Percentiles rank a stretch among this genome's conserved stretches.
phyloP scores from a whole-genome alignment of 2,797 vertebrate genomes.

The Xenopus petersii region DNA sequence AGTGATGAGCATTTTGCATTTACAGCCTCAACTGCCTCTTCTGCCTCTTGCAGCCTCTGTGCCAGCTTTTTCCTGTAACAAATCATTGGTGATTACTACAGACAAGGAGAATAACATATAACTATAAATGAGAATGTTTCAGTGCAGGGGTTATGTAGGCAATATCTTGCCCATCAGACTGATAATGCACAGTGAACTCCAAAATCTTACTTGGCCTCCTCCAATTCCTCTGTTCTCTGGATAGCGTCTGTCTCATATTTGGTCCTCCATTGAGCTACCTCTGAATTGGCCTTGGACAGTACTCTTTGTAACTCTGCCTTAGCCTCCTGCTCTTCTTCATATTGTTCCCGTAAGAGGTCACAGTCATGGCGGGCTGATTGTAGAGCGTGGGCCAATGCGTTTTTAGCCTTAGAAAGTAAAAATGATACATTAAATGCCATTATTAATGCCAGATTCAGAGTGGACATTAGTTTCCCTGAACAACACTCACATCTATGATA shows the following conservation, averaged over 20 bases:
- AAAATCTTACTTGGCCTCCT: conserved; percentile 56
- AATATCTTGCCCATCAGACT: no score
- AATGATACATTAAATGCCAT: neutral
- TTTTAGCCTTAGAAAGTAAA: conserved; percentile 69
- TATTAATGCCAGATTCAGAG: no score
- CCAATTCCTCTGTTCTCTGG: conserved; percentile 71
- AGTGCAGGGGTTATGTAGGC: no score
- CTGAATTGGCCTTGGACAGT: conserved; percentile 71
- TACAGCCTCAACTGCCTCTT: conserved; percentile 86
- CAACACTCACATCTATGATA: no score
- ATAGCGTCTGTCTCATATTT: conserved; percentile 73
- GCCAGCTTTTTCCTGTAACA: conserved; percentile 82
- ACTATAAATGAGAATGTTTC: neutral
- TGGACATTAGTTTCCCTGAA: no score
- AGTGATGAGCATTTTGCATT: conserved; percentile 90
- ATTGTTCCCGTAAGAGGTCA: conserved; percentile 69
- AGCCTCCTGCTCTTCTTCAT: conserved; percentile 70
- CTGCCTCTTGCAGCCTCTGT: conserved; percentile 86
- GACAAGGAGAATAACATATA: neutral
- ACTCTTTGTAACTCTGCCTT: conserved; percentile 68
- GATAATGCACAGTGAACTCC: neutral
- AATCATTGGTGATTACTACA: neutral
- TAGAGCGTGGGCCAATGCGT: conserved; percentile 76
- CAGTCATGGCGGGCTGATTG: conserved; percentile 71
- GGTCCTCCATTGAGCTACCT: conserved; percentile 74